Evolutionary conservation across 2,888 invertebrate species (phyloP).

Genomic region (Platypus cylindrus): DNA sequence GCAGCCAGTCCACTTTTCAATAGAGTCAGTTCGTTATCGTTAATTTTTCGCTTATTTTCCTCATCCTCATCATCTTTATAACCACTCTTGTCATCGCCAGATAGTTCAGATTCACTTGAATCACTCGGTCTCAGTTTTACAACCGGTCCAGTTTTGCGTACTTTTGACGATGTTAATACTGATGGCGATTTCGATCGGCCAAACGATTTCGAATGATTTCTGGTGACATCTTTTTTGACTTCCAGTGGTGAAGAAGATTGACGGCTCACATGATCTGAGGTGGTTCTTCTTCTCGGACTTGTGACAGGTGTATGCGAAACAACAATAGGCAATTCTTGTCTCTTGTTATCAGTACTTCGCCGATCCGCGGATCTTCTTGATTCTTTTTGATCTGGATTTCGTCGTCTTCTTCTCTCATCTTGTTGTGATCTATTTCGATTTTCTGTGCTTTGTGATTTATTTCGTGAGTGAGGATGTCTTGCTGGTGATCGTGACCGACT

Average conservation of each 20-base stretch:
- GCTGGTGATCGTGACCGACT: conserved; percentile 5
- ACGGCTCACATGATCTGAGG: not conserved
- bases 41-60: conserved; percentile 53
- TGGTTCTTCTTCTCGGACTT: not conserved
- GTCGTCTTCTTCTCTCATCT: too few relatives aligned
- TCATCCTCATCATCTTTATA: conserved; percentile 42
- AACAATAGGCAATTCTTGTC: too few relatives aligned
- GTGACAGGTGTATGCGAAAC: too few relatives aligned
- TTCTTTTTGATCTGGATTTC: too few relatives aligned
- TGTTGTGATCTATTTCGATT: too few relatives aligned
- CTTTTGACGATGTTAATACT: conserved; percentile 9
- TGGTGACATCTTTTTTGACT: conserved; percentile 5
- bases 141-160: conserved; percentile 35
- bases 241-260: conserved; percentile 3
- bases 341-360: conserved; percentile 1
- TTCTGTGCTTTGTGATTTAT: too few relatives aligned
- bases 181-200: conserved; percentile 13
- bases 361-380: too few relatives aligned
- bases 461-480: too few relatives aligned
- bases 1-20: conserved; percentile 52
- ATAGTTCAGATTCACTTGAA: conserved; percentile 46
- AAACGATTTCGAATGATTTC: conserved; percentile 9
- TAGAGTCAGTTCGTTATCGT: too few relatives aligned
- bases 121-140: conserved; percentile 39
- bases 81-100: conserved; percentile 32